These are phyloP conservation scores for Lasioglossum baleicum DNA, from an alignment of 1,140 invertebrate genomes.

Conservation along the genomic window DNA sequence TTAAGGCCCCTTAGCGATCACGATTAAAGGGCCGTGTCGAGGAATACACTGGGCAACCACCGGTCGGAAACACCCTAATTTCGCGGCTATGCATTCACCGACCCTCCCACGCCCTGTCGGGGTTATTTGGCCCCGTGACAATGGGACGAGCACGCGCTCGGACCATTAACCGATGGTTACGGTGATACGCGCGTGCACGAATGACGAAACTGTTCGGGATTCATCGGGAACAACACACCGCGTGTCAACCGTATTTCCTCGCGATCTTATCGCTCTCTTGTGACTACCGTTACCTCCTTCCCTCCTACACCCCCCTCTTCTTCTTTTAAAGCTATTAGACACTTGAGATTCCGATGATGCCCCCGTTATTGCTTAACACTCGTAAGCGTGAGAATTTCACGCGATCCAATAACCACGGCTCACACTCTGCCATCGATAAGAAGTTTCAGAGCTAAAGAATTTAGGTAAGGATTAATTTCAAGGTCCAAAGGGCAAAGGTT, in stretches of 20 bases:
- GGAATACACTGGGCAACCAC: background rate
- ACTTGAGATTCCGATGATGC: background rate
- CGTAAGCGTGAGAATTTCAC: background rate
- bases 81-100: background rate
- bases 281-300: background rate
- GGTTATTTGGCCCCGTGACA: background rate
- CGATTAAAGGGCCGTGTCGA: constrained; percentile 1
- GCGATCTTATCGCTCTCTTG: background rate
- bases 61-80: background rate
- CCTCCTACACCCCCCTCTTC: background rate
- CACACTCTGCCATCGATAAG: no score
- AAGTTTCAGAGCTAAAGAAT: no score
- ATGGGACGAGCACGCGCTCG: constrained; percentile 2
- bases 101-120: constrained; percentile 2
- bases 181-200: background rate
- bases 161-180: background rate
- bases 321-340: background rate
- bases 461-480: no score
- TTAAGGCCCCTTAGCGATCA: background rate
- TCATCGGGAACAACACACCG: background rate
- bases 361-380: background rate
- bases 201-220: background rate
- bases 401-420: no score
- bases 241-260: background rate
- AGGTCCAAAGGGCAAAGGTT: no score